Base-by-base conservation (phyloP, 2,888 invertebrate species). In the Helicoverpa assulta region DNA sequence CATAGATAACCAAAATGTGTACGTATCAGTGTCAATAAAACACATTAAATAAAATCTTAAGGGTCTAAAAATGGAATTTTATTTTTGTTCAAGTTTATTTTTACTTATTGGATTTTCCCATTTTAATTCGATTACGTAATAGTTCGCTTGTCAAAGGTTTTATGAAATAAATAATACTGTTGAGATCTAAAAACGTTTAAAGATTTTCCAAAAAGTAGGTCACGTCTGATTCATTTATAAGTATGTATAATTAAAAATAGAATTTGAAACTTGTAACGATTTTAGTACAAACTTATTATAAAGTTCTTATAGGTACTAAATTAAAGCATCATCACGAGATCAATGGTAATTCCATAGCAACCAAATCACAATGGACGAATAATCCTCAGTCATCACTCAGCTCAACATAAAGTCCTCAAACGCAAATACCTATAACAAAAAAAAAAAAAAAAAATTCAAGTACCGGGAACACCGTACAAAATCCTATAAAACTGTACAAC, bases 401-500 rank as follows among this genome's bases (percentile, higher is more conserved):
- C 47, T 6, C 47, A n/a, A 1, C 47, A 47, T 7, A 21, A 40
- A 51, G 5, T 5, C 3, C n/a, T 51, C 21, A 16, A 5, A 67
- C 29, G 12, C 7, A 5, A 47, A 54, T 0, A 8, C 2, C n/a
- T 40, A 18, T 26, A 1, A 64, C n/a, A 59, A 63, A 8, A 40
- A 67, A 66, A 57, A 67, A 54, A 67, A 69, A 62, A 16, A 26
- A 33, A 10, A 29, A 64, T 52, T 50, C 7, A 29, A 67, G 18
- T 52, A 47, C 47, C 47, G 54, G 16, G 50, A 8, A 58, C 58
- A 62, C 21, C 37, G 29, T 47, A 68, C 19, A 63, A 53, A 69
- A 57, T 29, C n/a, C 21, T 37, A 66, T 54, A 71, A 80, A 84
- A 80, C 68, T 47, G 67, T 78, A 82, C 81, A 67, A 29, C 82